Percentiles rank a stretch among this genome's conserved stretches.
phyloP scores from a whole-genome alignment of 2,888 invertebrate species.

The Xestia sexstrigata region DNA sequence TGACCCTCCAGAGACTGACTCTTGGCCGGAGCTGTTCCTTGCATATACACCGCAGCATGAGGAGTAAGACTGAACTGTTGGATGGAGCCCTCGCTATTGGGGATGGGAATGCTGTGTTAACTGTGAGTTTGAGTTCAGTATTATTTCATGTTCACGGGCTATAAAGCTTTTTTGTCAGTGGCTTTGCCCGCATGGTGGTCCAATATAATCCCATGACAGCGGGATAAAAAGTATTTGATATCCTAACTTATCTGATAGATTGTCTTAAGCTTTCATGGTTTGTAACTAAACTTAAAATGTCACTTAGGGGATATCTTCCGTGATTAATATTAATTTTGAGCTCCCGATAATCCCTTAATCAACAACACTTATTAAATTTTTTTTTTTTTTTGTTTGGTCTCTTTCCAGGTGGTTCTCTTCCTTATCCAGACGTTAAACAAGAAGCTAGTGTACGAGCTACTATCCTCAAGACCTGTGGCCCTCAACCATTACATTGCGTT shows the following conservation, averaged over 20 bases:
- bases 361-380: not conserved
- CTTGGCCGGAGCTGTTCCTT: conserved; percentile 88
- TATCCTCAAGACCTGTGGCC: conserved; percentile 93
- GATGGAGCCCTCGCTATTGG: conserved; percentile 93
- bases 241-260: no score
- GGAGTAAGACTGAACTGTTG: conserved; percentile 93
- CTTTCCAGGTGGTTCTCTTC: conserved; percentile 92
- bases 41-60: conserved; percentile 90
- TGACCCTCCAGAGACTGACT: conserved; percentile 85
- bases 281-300: no score
- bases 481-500: conserved; percentile 94
- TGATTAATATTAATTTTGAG: no score
- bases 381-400: not conserved
- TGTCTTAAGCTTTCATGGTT: no score
- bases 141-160: no score
- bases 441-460: conserved; percentile 92
- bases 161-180: not conserved
- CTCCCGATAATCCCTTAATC: no score
- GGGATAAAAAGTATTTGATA: no score
- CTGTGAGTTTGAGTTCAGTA: conserved; percentile 78
- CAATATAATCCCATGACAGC: not conserved
- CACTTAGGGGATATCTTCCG: no score
- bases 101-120: conserved; percentile 94
- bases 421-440: conserved; percentile 94
- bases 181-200: not conserved